Conservation (phyloP, 1,140 invertebrate species). For the Eurytemora carolleeae region DNA sequence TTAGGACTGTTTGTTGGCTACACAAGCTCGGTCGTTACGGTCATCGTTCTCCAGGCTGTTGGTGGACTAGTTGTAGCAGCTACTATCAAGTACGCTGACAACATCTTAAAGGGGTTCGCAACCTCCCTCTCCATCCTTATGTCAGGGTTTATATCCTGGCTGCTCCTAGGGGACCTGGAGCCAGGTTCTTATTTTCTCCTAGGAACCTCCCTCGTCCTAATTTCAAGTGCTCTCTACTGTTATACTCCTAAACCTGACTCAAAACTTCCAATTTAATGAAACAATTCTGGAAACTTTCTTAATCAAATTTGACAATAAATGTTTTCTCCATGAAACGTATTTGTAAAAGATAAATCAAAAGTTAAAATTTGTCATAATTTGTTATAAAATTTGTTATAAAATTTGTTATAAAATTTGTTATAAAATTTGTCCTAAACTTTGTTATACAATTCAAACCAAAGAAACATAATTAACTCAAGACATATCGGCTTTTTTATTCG, state of each 20-base stretch:
- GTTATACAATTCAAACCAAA: too few species aligned
- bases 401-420: too few species aligned
- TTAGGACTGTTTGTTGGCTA: background rate
- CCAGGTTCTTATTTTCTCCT: conserved; percentile 29
- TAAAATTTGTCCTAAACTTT: too few species aligned
- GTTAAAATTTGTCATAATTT: too few species aligned
- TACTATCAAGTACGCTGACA: conserved; percentile 36
- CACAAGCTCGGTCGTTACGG: background rate
- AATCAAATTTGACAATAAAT: too few species aligned
- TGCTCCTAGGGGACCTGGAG: conserved; percentile 32
- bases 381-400: too few species aligned
- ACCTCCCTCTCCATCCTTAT: conserved; percentile 36
- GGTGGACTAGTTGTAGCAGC: conserved; percentile 27
- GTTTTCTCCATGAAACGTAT: too few species aligned
- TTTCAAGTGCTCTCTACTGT: conserved; percentile 32
- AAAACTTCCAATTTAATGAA: too few species aligned
- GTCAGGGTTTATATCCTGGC: conserved; percentile 35
- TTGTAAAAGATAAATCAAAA: too few species aligned
- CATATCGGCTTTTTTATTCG: too few species aligned
- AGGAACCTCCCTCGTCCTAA: conserved; percentile 32
- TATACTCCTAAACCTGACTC: background rate
- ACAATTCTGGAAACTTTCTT: too few species aligned
- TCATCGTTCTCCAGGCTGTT: conserved; percentile 19
- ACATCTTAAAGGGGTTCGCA: conserved; percentile 36
- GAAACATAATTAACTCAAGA: too few species aligned